Evolutionary conservation across 2,888 invertebrate genomes (phyloP).

Genomic region (Orchestes rusci): DNA sequence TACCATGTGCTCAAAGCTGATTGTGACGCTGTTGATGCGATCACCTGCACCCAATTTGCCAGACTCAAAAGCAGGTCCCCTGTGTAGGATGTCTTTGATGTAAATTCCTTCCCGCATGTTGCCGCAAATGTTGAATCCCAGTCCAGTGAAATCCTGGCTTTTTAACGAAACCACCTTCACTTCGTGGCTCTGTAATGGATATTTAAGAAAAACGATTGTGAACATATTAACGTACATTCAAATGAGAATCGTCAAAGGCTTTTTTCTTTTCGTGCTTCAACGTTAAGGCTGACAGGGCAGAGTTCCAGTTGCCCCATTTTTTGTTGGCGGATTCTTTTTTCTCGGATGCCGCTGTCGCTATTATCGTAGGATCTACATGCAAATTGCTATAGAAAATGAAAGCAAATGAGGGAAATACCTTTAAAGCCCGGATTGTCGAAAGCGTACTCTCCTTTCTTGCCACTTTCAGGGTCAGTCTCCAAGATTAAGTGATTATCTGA

Average conservation of each 20-base stretch:
- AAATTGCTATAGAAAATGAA: not conserved
- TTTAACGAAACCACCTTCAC: conserved; percentile 64
- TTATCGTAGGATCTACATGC: conserved; percentile 41
- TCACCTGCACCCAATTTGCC: conserved; percentile 77
- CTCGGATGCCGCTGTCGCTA: conserved; percentile 39
- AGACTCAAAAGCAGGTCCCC: conserved; percentile 83
- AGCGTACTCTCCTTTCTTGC: conserved; percentile 69
- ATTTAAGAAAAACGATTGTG: not conserved
- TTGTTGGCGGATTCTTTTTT: conserved; percentile 28
- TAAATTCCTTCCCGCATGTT: conserved; percentile 86
- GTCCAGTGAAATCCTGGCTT: conserved; percentile 81
- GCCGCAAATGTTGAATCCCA: conserved; percentile 83
- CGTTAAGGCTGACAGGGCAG: conserved; percentile 41
- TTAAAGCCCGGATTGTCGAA: conserved; percentile 77
- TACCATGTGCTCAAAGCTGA: conserved; percentile 82
- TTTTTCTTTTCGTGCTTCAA: conserved; percentile 47
- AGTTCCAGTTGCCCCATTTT: conserved; percentile 45
- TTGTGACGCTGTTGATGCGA: conserved; percentile 77
- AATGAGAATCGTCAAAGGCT: conserved; percentile 52
- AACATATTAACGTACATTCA: conserved; percentile 45
- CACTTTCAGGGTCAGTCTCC: conserved; percentile 67
- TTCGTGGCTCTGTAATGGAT: conserved; percentile 9
- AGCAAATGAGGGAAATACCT: conserved; percentile 31
- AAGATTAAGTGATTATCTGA: conserved; percentile 64
- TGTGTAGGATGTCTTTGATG: conserved; percentile 76